Evolutionary conservation across 2,797 vertebrate genomes (phyloP), one percentile per base, ranked within the genome.

Genomic region (Agapornis canus): DNA sequence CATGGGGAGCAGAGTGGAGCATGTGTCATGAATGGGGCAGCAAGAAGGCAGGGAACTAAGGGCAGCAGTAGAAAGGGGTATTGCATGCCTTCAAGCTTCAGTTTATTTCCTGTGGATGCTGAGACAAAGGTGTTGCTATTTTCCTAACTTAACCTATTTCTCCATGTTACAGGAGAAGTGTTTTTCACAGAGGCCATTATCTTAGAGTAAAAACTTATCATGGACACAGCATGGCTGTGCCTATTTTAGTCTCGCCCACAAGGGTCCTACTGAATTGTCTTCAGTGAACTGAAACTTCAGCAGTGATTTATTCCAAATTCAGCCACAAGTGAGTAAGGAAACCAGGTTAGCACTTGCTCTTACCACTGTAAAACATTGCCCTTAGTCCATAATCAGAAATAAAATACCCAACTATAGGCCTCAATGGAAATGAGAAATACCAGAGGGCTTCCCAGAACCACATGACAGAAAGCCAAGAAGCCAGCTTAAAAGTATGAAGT

Each of bases 31-130:
- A 63, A 43, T 0, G 4, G 87, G 68, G 60, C 51, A 73, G 40
- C 0, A 0, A 51, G 69, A 82, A 16, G 5, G 48, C 54, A 81
- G 42, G 0, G 1, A 80, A 51, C 37, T 51, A 59, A 80, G 80
- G 51, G 42, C 72, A 77, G 43, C 1, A 2, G 54, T 2, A 1
- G 59, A 51, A 66, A 49, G 12, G 42, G 26, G 16, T 54, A 19
- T 26, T 68, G 31, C 13, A 11, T 9, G 68, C 29, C 48, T 48
- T 76, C 60, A 32, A 35, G 29, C 25, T 91, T 68, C 47, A 7
- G 35, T 70, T 81, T 71, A 13, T 70, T 82, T 84, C 47, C 32
- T 42, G 16, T 10, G 40, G 69, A 90, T 43, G 37, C 23, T 89
- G 51, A 63, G 51, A 45, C 22, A 32, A n/a, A 70, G 10, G 7